phyloP scores from a whole-genome alignment of 1,140 invertebrate genomes.

The Cephus cinctus region DNA sequence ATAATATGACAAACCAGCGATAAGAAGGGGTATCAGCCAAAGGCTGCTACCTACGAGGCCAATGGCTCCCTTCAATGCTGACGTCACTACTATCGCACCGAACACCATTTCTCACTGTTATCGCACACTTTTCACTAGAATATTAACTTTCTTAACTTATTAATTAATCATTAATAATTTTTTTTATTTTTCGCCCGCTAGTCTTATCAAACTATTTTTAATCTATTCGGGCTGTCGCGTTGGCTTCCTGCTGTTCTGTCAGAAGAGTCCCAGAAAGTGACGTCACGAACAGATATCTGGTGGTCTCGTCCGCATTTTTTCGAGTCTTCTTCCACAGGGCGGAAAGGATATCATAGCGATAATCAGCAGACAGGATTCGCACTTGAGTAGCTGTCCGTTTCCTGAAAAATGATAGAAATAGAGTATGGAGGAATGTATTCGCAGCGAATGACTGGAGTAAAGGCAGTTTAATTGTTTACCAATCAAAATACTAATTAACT shows the following conservation, averaged over 20 bases:
- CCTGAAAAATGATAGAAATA: no score
- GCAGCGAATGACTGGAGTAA: no score
- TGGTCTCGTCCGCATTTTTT: conserved; percentile 31
- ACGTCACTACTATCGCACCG: conserved; percentile 69
- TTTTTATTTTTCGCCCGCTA: conserved; percentile 6
- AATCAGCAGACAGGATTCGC: no score
- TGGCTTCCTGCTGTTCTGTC: not conserved
- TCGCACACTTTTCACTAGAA: conserved; percentile 18
- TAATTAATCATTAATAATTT: conserved; percentile 8
- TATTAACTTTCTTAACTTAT: conserved; percentile 7
- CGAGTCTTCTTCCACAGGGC: conserved; percentile 26
- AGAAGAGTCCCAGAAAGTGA: no score
- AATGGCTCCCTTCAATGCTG: conserved; percentile 71
- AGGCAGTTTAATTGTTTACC: no score
- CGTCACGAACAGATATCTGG: conserved; percentile 24
- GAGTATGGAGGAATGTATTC: no score
- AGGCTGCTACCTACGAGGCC: conserved; percentile 71
- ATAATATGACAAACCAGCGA: conserved; percentile 79
- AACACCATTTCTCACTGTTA: conserved; percentile 62
- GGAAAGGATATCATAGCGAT: no score
- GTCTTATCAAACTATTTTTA: conserved; percentile 1
- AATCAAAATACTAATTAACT: no score
- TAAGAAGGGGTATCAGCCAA: conserved; percentile 78
- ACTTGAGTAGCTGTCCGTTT: no score
- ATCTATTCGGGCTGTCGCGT: not conserved